Percentiles rank a stretch among this genome's conserved stretches.
Conservation (phyloP, 1,140 invertebrate genomes). For the Orius insidiosus region DNA sequence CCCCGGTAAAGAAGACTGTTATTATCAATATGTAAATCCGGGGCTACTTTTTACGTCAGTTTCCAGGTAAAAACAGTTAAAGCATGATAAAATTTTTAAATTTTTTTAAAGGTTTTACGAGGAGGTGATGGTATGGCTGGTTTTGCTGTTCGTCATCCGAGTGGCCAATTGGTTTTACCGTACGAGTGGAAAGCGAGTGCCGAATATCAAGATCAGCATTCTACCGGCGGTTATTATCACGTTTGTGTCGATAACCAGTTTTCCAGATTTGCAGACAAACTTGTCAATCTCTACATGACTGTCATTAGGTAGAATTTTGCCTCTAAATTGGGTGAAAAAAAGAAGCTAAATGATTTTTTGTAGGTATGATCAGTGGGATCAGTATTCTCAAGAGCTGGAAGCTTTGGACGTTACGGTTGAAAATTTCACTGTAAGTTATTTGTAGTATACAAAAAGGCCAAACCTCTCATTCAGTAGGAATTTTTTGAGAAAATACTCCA, state of each 20-base stretch:
- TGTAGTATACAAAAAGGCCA: too few relatives aligned
- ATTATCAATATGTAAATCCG: conserved; percentile 82
- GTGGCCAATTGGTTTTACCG: conserved; percentile 65
- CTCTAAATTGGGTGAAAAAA: neutral
- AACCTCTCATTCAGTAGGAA: too few relatives aligned
- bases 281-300: conserved; percentile 85
- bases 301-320: conserved; percentile 49
- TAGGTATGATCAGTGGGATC: conserved; percentile 85
- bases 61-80: conserved; percentile 72
- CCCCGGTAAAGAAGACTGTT: conserved; percentile 87
- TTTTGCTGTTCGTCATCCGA: conserved; percentile 73
- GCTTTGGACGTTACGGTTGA: conserved; percentile 70
- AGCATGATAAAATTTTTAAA: too few relatives aligned
- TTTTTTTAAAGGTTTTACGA: conserved; percentile 44
- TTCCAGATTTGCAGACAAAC: conserved; percentile 75
- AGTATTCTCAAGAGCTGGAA: conserved; percentile 76
- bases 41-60: conserved; percentile 83
- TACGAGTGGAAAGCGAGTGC: conserved; percentile 75
- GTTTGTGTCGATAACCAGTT: conserved; percentile 92
- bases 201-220: conserved; percentile 69
- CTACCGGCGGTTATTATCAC: conserved; percentile 71
- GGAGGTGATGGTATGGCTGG: conserved; percentile 86
- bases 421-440: conserved; percentile 65
- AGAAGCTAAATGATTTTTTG: conserved; percentile 19
- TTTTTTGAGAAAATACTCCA: too few relatives aligned